Base-by-base conservation (phyloP, 2,797 vertebrate genomes). In the Chelon auratus region DNA sequence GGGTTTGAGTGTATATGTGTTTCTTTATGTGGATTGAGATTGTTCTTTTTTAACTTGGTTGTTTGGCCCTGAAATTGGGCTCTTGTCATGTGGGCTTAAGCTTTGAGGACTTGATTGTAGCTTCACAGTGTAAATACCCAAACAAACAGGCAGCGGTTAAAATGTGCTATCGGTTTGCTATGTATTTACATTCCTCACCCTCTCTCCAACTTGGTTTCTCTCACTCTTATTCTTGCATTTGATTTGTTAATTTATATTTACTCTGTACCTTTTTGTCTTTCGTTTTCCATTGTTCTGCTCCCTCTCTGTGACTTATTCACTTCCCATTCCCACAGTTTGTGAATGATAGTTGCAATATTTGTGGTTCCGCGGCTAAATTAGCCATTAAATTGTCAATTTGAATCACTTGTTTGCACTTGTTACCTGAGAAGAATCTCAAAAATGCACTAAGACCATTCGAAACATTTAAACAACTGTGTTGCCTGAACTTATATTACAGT, bases 71-170 rank as follows among this genome's bases (percentile, higher is more conserved):
- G 83, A 89, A 93, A 91, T 33, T 84, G 77, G 79, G 78, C 78
- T 82, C 59, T 71, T 91, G 92, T 91, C 88, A 86, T 90, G 82
- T 76, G 81, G 76, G 75, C 67, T 74, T 45, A 78, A 73, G 81
- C 54, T 74, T 68, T 88, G 86, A 92, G 85, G 75, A 87, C 85
- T 92, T 85, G 91, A 91, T 90, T 87, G 82, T 73, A 86, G 88
- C 84, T 75, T 89, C 55, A 24, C 75, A 80, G 70, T 87, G 85
- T 93, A 94, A 95, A 94, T 93, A 94, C 80, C 87, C 88, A 93
- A 94, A 94, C 93, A 94, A 94, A 94, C 89, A 92, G 76, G 77
- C 86, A 75, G 85, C 20, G 64, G 86, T 75, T 71, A 81, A 88
- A 91, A 89, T 90, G 79, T 84, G 82, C 86, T 81, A 80, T 88